Base-by-base conservation (phyloP, 1,140 invertebrate species). In the Drosophila bocki region DNA sequence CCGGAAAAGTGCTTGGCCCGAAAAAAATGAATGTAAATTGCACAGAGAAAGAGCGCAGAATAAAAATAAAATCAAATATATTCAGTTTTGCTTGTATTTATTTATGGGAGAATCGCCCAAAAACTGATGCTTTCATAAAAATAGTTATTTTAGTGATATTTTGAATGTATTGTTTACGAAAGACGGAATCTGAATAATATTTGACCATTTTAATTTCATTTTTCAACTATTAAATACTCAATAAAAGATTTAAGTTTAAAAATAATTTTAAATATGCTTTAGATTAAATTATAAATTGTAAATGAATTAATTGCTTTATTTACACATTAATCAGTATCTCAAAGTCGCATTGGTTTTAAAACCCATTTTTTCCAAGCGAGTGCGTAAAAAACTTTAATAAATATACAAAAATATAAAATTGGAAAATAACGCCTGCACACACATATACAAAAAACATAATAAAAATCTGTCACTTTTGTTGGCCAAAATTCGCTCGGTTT, bases 1-100 rank as follows among this genome's bases (percentile, higher is more conserved):
- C 42, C 75, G 42, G 42, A 71, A 62, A 82, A 65, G 29, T 56
- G 56, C 62, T 9, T 22, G 65, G 12, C 22, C 58, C 37, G 32
- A 59, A 63, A 64, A 58, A 63, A 71, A 77, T 54, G 11, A 42
- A 13, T 39, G 29, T 19, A 26, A 51, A n/a, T 15, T 56, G 41
- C 37, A 72, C 35, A 53, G n/a, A 48, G 41, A 4, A 15, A n/a
- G 29, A 19, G 7, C 11, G 17, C 26, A 1, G 33, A 37, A 48
- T 65, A 53, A 44, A 78, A 39, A 35, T 47, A 26, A 32, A 15
- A 37, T 47, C 35, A 22, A 37, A 54, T 61, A 26, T 37, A 13
- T 17, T 26, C 42, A 37, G 33, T 50, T 62, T 33, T 35, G 26
- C 17, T 67, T 64, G 22, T 32, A 32, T 48, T 48, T 50, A 32